Percentiles rank a stretch among this genome's conserved stretches.
Evolutionary conservation across 1,140 invertebrate genomes (phyloP).

Genomic region (Stegodyphus dumicola): DNA sequence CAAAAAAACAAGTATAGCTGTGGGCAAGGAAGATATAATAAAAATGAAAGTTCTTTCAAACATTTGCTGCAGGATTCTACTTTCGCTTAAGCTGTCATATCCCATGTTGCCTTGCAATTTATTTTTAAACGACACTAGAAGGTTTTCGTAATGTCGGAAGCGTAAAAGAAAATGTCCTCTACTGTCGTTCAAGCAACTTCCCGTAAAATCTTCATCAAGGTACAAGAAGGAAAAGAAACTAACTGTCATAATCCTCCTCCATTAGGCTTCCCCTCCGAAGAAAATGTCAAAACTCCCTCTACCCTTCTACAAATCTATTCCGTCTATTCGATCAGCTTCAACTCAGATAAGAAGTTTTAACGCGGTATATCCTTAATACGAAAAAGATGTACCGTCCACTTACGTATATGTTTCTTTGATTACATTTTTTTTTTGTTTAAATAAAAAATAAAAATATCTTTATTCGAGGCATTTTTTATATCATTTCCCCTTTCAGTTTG

Average conservation of each 20-base stretch:
- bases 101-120: constrained; percentile 1
- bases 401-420: no score
- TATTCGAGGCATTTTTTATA: no score
- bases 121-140: constrained; percentile 15
- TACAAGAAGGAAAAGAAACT: background rate
- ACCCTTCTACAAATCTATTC: no score
- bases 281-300: background rate
- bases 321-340: no score
- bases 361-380: no score
- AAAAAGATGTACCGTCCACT: no score
- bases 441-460: no score
- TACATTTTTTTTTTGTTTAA: no score
- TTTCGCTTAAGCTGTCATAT: constrained; percentile 39
- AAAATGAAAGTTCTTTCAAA: background rate
- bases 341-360: no score
- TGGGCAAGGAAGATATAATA: background rate
- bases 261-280: background rate
- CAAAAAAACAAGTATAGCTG: no score
- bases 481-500: no score
- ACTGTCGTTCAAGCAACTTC: background rate
- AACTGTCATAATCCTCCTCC: no score
- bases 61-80: background rate
- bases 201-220: background rate
- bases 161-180: background rate
- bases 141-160: background rate